Evolutionary conservation across 2,113 vertebrate genomes (phyloP).

Genomic region (Centropus bengalensis): DNA sequence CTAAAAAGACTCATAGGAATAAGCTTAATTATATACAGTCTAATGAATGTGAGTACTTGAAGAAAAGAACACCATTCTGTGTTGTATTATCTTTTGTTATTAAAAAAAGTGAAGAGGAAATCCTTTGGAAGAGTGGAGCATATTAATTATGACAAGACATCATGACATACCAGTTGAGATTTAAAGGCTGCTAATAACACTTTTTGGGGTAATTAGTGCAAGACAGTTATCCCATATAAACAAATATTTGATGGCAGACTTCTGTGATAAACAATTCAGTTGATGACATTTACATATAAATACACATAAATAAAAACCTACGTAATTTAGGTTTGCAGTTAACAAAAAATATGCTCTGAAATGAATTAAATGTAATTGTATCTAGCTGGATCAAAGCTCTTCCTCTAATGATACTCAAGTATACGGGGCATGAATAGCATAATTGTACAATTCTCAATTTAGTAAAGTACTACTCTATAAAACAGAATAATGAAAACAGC

Average conservation of each 20-base stretch:
- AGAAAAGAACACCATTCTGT: constrained; percentile 15
- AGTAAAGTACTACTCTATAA: constrained; percentile 56
- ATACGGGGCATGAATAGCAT: not conserved
- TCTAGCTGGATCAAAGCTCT: constrained; percentile 13
- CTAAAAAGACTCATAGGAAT: not conserved
- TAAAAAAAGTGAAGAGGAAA: constrained; percentile 28
- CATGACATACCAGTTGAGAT: constrained; percentile 28
- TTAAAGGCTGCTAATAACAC: constrained; percentile 61
- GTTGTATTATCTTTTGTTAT: constrained; percentile 28
- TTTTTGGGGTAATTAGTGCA: constrained; percentile 62
- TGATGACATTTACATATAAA: constrained; percentile 70
- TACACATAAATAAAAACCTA: constrained; percentile 70
- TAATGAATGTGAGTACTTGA: not conserved
- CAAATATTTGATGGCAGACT: constrained; percentile 32
- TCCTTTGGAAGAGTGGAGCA: constrained; percentile 19
- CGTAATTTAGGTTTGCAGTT: not conserved
- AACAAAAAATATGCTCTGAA: constrained; percentile 40
- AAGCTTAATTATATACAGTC: not conserved
- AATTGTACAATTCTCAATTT: constrained; percentile 6
- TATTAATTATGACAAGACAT: constrained; percentile 49
- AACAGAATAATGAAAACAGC: constrained; percentile 49
- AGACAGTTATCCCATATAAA: constrained; percentile 46
- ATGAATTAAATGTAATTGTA: constrained; percentile 36
- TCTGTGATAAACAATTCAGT: constrained; percentile 59
- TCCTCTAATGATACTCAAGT: constrained; percentile 1